phyloP scores from a whole-genome alignment of 2,797 vertebrate genomes.

The Pseudopleuronectes americanus region DNA sequence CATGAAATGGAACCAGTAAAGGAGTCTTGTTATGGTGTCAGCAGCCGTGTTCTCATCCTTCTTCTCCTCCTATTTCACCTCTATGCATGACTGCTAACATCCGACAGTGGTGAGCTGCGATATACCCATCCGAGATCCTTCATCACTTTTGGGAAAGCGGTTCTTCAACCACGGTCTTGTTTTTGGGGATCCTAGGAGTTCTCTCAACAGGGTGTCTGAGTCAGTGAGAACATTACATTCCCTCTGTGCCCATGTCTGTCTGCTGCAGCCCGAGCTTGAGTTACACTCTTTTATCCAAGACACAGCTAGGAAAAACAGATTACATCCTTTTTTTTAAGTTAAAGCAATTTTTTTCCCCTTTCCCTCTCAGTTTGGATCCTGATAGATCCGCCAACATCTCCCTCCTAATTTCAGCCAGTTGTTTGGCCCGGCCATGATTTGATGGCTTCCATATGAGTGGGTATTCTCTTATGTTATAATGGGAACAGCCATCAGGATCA shows the following conservation, averaged over 20 bases:
- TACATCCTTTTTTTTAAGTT: conserved; percentile 62
- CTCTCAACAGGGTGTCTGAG: conserved; percentile 49
- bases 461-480: conserved; percentile 68
- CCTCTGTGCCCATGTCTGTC: conserved; percentile 50
- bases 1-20: background rate
- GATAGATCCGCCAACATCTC: conserved; percentile 71
- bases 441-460: conserved; percentile 75
- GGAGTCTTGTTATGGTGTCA: conserved; percentile 4
- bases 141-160: conserved; percentile 19
- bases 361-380: conserved; percentile 44
- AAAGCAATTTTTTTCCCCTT: conserved; percentile 10
- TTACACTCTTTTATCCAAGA: conserved; percentile 57
- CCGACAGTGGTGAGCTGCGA: background rate
- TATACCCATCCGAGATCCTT: conserved; percentile 1
- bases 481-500: conserved; percentile 65
- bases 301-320: conserved; percentile 73
- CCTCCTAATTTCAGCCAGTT: conserved; percentile 58
- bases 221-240: conserved; percentile 43
- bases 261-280: conserved; percentile 48
- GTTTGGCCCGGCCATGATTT: conserved; percentile 61
- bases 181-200: conserved; percentile 49
- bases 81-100: no score
- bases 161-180: conserved; percentile 17
- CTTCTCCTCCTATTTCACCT: background rate
- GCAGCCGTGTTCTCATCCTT: background rate